A percentile compares a stretch with the other conserved stretches of the same genome.
phyloP scores from a whole-genome alignment of 2,797 vertebrate species.

The Paramormyrops hopkinsi region DNA sequence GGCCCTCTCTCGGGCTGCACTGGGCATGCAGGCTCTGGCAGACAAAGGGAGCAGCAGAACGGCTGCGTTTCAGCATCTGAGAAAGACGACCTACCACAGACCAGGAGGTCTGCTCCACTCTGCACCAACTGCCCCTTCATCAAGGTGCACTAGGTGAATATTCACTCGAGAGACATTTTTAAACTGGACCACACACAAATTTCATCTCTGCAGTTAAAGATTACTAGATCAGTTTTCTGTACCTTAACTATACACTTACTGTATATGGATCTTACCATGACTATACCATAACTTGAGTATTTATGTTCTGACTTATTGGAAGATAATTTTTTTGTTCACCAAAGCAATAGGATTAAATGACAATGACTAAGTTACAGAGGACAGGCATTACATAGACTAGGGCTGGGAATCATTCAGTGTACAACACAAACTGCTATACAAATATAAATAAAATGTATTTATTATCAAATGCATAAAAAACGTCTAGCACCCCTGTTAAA shows the following conservation, averaged over 20 bases:
- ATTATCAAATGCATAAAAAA: neutral
- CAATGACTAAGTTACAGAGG: neutral
- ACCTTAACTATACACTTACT: neutral
- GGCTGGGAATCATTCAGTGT: neutral
- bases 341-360: neutral
- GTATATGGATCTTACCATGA: neutral
- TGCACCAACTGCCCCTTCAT: neutral
- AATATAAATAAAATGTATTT: neutral
- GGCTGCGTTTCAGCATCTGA: neutral
- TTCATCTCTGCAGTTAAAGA: neutral
- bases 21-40: constrained; percentile 39
- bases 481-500: neutral
- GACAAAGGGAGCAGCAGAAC: constrained; percentile 9
- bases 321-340: neutral
- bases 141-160: neutral
- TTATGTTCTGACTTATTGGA: neutral
- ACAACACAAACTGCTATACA: neutral
- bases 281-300: neutral
- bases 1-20: constrained; percentile 60
- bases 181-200: neutral
- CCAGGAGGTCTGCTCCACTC: neutral
- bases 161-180: neutral
- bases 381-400: neutral
- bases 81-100: neutral
- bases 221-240: neutral